Conservation (phyloP, 2,113 vertebrate species). For the Lampris megalopsis region DNA sequence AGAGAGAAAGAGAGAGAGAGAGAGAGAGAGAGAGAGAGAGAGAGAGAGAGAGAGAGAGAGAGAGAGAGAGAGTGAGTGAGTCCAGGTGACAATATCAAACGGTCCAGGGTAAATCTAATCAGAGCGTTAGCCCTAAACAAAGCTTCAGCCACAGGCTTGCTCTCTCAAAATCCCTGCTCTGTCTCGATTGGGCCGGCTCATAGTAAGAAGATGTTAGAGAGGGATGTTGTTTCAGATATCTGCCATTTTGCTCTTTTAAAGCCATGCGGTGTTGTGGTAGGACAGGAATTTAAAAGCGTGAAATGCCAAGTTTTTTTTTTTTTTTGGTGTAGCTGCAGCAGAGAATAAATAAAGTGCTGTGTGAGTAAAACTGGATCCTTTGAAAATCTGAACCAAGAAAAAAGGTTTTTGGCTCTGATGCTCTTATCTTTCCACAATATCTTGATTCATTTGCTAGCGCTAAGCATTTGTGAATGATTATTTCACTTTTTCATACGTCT, state of each 20-base stretch:
- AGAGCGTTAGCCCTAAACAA: conserved; percentile 57
- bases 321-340: too few relatives aligned
- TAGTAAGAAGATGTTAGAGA: conserved; percentile 57
- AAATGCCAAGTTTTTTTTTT: conserved; percentile 58
- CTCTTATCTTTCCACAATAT: too few relatives aligned
- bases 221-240: background rate
- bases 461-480: too few relatives aligned
- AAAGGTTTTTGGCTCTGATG: too few relatives aligned
- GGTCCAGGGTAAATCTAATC: conserved; percentile 64
- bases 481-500: too few relatives aligned
- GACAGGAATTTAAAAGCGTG: conserved; percentile 57
- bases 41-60: background rate
- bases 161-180: conserved; percentile 61
- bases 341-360: conserved; percentile 26
- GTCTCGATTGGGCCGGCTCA: conserved; percentile 57
- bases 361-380: too few relatives aligned
- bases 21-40: too few relatives aligned
- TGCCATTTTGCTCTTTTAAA: conserved; percentile 15
- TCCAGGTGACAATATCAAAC: conserved; percentile 58
- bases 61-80: conserved; percentile 18
- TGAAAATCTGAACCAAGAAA: too few relatives aligned
- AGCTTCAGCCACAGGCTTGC: conserved; percentile 60
- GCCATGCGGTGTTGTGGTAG: conserved; percentile 46
- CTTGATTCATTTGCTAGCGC: too few relatives aligned
- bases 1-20: too few relatives aligned